Conservation (phyloP, 2,113 vertebrate species). For the Platysternon megacephalum region DNA sequence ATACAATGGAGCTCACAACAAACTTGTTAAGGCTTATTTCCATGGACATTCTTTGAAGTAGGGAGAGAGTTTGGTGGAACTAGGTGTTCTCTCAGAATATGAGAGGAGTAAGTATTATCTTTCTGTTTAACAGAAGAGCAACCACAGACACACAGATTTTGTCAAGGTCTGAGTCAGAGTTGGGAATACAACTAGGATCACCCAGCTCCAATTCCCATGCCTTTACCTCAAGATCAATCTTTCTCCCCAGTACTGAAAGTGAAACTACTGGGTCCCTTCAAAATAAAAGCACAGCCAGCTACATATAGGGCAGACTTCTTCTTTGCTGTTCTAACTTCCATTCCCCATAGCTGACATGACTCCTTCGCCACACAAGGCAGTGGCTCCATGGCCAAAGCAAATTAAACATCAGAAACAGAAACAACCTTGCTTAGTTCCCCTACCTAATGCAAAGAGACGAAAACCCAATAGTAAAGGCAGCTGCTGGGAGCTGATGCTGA, state of each 20-base stretch:
- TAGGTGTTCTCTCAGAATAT: neutral
- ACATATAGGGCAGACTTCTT: neutral
- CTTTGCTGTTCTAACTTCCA: neutral
- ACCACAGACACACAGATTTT: neutral
- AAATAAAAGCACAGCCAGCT: neutral
- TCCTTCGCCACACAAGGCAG: neutral
- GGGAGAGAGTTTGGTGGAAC: neutral
- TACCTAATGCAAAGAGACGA: neutral
- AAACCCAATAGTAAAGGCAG: neutral
- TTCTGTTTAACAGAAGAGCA: neutral
- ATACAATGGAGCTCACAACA: neutral
- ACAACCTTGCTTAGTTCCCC: neutral
- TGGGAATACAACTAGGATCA: neutral
- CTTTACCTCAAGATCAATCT: neutral
- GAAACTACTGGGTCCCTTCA: neutral
- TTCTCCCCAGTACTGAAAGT: neutral
- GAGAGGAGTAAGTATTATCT: neutral
- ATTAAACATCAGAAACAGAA: conserved; percentile 17
- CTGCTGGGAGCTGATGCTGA: neutral
- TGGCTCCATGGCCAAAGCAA: neutral
- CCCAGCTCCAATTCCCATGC: neutral
- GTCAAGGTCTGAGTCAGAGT: neutral
- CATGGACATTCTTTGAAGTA: neutral
- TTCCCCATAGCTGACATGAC: neutral
- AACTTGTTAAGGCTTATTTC: neutral